Percentiles rank a stretch among this genome's conserved stretches.
Conservation (phyloP, 2,888 invertebrate genomes). For the Caenorhabditis doughertyi region DNA sequence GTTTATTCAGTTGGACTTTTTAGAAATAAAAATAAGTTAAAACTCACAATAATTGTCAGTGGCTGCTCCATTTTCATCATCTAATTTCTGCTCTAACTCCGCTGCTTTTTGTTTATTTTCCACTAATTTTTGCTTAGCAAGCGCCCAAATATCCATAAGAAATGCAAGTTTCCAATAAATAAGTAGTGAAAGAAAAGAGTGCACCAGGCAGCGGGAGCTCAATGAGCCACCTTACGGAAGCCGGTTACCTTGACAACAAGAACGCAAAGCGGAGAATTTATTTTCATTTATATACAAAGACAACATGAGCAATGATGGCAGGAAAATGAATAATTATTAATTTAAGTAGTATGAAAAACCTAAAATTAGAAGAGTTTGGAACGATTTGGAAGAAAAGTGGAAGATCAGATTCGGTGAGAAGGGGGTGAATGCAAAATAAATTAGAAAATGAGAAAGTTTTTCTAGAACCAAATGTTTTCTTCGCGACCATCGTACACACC, state of each 20-base stretch:
- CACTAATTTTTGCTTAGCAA: slow-evolving; percentile 68
- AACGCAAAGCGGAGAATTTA: not conserved
- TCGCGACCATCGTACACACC: slow-evolving; percentile 44
- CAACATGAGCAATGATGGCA: slow-evolving; percentile 10
- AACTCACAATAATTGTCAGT: slow-evolving; percentile 63
- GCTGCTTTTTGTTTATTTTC: slow-evolving; percentile 69
- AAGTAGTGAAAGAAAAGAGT: not conserved
- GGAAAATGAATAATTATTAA: slow-evolving; percentile 35
- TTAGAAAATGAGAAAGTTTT: slow-evolving; percentile 8
- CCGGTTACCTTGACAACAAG: slow-evolving; percentile 23
- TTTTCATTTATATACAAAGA: slow-evolving; percentile 12
- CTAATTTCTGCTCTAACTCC: slow-evolving; percentile 68
- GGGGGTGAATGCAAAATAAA: not conserved
- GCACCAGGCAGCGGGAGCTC: not conserved
- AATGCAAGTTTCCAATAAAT: not conserved
- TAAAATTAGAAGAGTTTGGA: not conserved
- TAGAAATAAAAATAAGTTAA: not conserved
- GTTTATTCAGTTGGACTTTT: not conserved
- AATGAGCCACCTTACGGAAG: no score
- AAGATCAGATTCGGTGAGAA: slow-evolving; percentile 17
- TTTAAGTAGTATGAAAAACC: not conserved
- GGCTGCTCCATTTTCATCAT: slow-evolving; percentile 48
- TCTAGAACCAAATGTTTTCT: slow-evolving; percentile 49
- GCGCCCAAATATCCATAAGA: slow-evolving; percentile 73
- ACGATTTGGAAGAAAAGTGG: not conserved